A percentile compares a stretch with the other conserved stretches of the same genome.
phyloP scores from a whole-genome alignment of 2,113 vertebrate genomes.

The Eulemur rufifrons region DNA sequence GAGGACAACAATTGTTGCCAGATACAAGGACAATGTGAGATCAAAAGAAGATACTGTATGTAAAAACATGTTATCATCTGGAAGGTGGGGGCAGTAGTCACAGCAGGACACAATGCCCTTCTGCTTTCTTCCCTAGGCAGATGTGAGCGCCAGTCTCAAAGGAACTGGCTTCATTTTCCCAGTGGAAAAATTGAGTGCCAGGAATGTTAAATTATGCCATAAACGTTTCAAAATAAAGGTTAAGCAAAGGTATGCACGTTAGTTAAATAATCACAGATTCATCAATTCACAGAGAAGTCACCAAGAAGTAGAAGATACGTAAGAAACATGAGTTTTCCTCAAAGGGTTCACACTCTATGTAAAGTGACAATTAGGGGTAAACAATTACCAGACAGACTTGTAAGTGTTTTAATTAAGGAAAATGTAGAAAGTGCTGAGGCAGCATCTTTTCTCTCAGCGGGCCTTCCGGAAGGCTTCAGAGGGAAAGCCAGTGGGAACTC shows the following conservation, averaged over 20 bases:
- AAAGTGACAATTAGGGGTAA: not conserved
- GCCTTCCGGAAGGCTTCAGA: not conserved
- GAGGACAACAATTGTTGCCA: not conserved
- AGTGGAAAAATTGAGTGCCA: not conserved
- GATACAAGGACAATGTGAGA: not conserved
- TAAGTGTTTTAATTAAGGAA: not conserved
- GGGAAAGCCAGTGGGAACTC: not conserved
- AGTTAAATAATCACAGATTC: not conserved
- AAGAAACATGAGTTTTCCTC: not conserved
- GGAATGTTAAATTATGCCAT: not conserved
- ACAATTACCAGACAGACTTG: not conserved
- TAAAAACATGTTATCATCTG: not conserved
- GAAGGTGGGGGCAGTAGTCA: not conserved
- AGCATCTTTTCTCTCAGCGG: not conserved
- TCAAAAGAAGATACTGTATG: not conserved
- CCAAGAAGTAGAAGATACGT: not conserved
- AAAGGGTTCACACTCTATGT: fast-evolving
- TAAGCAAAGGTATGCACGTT: not conserved
- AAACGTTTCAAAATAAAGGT: not conserved
- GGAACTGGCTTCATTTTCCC: not conserved
- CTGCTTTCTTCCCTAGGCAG: not conserved
- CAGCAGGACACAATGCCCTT: not conserved
- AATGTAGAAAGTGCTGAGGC: not conserved
- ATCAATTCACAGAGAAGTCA: not conserved
- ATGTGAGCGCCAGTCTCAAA: not conserved